Percentiles rank a stretch among this genome's conserved stretches.
Conservation (phyloP, 2,888 invertebrate species). For the Acleris holmiana region DNA sequence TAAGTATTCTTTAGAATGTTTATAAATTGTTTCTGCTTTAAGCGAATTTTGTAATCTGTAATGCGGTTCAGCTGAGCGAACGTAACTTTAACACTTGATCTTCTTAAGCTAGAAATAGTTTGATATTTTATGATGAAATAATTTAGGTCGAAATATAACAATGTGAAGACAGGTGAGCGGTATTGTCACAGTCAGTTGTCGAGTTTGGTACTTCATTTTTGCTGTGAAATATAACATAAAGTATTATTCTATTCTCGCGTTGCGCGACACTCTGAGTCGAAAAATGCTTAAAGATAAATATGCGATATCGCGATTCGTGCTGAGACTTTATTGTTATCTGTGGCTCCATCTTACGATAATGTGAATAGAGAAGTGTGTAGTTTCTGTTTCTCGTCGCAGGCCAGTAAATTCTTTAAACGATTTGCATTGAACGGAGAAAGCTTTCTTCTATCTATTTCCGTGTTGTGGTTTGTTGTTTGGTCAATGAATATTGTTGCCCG, state of each 20-base stretch:
- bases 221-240: slow-evolving; percentile 41
- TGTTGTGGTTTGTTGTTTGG: not conserved
- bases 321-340: slow-evolving; percentile 48
- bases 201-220: slow-evolving; percentile 52
- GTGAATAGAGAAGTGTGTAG: slow-evolving; percentile 39
- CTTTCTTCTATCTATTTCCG: slow-evolving; percentile 34
- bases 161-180: slow-evolving; percentile 40
- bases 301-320: slow-evolving; percentile 47
- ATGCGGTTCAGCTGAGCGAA: slow-evolving; percentile 27
- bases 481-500: not conserved
- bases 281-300: slow-evolving; percentile 45
- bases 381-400: slow-evolving; percentile 40
- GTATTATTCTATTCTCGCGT: slow-evolving; percentile 53
- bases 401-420: slow-evolving; percentile 35
- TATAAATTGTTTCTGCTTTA: slow-evolving; percentile 25
- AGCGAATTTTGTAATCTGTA: slow-evolving; percentile 17
- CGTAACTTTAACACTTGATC: not conserved
- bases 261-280: slow-evolving; percentile 47
- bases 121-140: slow-evolving; percentile 21
- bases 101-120: slow-evolving; percentile 23
- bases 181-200: slow-evolving; percentile 47
- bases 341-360: slow-evolving; percentile 42
- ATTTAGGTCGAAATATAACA: slow-evolving; percentile 4
- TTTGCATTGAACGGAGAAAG: slow-evolving; percentile 30
- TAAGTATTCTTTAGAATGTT: slow-evolving; percentile 35